Conservation (phyloP, 2,888 invertebrate genomes). For the Acronicta alni region DNA sequence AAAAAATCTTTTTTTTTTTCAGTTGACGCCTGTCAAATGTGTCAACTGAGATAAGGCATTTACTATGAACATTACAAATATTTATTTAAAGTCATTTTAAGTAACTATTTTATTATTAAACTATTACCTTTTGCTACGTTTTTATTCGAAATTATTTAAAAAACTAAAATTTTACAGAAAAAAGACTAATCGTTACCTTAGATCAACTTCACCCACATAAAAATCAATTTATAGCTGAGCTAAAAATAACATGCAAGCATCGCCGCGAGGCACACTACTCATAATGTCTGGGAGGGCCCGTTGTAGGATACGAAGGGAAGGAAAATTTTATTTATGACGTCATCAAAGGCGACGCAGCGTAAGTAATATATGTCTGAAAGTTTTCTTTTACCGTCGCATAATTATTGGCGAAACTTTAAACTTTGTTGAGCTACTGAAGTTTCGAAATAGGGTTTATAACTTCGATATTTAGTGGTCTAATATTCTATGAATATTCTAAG, state of each 20-base stretch:
- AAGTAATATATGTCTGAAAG: constrained; percentile 59
- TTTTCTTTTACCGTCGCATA: constrained; percentile 52
- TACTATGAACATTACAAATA: too few relatives aligned
- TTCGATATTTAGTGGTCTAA: constrained; percentile 53
- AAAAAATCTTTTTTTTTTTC: too few relatives aligned
- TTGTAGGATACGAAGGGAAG: constrained; percentile 53
- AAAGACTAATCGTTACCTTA: too few relatives aligned
- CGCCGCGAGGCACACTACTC: constrained; percentile 31
- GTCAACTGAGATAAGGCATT: too few relatives aligned
- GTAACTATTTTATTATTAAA: too few relatives aligned
- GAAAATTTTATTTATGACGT: constrained; percentile 75
- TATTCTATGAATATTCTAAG: constrained; percentile 46
- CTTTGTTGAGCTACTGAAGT: constrained; percentile 36
- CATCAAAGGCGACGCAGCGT: constrained; percentile 70
- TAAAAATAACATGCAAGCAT: constrained; percentile 20
- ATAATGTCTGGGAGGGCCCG: constrained; percentile 35
- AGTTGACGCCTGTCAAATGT: too few relatives aligned
- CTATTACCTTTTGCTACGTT: too few relatives aligned
- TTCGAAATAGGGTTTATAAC: constrained; percentile 48
- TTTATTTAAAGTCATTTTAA: too few relatives aligned
- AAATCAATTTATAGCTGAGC: neutral
- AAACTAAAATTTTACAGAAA: too few relatives aligned
- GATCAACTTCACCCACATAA: neutral
- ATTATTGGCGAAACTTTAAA: constrained; percentile 52
- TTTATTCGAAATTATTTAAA: too few relatives aligned